Evolutionary conservation across 2,888 invertebrate species (phyloP).

Genomic region (Microdon myrmicae): DNA sequence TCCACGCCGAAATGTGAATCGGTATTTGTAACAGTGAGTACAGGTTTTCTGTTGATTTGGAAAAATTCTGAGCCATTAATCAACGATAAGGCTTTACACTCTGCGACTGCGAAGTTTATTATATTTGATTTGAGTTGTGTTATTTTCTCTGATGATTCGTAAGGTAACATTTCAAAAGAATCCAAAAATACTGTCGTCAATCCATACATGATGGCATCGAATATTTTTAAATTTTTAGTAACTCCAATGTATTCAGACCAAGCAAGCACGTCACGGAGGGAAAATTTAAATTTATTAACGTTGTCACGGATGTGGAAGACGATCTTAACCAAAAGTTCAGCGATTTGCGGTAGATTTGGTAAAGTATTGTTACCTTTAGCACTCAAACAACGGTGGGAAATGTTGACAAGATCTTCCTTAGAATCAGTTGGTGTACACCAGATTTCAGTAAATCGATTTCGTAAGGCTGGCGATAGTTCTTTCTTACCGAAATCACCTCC

Average conservation of each 20-base stretch:
- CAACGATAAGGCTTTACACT: constrained; percentile 68
- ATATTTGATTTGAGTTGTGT: constrained; percentile 69
- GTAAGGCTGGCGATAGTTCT: constrained; percentile 94
- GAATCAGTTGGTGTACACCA: constrained; percentile 89
- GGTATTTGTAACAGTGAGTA: constrained; percentile 48
- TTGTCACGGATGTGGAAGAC: constrained; percentile 81
- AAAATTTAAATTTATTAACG: constrained; percentile 83
- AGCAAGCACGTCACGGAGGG: constrained; percentile 89
- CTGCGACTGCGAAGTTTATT: constrained; percentile 70
- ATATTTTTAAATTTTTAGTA: constrained; percentile 59
- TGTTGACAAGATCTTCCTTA: constrained; percentile 79
- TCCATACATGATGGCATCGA: constrained; percentile 86
- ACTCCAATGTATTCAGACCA: constrained; percentile 89
- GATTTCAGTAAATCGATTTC: constrained; percentile 98
- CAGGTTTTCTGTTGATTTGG: constrained; percentile 64
- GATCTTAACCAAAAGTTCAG: constrained; percentile 81
- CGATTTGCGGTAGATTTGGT: constrained; percentile 68
- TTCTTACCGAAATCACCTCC: constrained; percentile 99
- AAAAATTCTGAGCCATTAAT: constrained; percentile 63
- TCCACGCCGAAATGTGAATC: constrained; percentile 74
- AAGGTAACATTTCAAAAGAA: constrained; percentile 83
- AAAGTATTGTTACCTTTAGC: constrained; percentile 67
- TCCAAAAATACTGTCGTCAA: constrained; percentile 92
- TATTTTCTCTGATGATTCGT: constrained; percentile 72
- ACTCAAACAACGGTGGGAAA: constrained; percentile 83